Percentiles rank a stretch among this genome's conserved stretches.
These are phyloP conservation scores for Danionella cerebrum DNA, from an alignment of 2,113 vertebrate genomes.

Conservation along the genomic window DNA sequence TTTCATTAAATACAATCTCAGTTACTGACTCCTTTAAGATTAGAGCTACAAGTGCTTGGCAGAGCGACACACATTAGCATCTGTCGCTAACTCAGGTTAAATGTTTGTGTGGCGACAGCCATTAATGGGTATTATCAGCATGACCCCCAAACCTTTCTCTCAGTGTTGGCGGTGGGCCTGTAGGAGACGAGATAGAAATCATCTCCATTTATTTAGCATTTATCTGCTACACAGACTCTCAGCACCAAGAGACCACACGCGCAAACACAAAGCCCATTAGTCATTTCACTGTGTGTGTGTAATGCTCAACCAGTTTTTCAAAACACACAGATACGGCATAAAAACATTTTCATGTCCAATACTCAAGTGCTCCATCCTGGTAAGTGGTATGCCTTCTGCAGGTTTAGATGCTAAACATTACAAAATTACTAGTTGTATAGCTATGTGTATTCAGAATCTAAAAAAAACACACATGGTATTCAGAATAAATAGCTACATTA, in stretches of 20 bases:
- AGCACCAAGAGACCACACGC: conserved; percentile 27
- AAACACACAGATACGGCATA: conserved; percentile 27
- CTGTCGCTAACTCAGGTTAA: conserved; percentile 10
- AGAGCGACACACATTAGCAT: conserved; percentile 44
- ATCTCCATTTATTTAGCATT: conserved; percentile 37
- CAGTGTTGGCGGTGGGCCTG: conserved; percentile 22
- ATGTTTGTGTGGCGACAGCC: conserved; percentile 38
- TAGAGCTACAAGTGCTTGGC: conserved; percentile 30
- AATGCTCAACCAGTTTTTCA: conserved; percentile 23
- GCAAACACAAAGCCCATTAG: conserved; percentile 7
- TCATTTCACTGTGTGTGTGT: conserved; percentile 27
- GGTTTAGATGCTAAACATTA: no score
- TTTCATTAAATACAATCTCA: not conserved
- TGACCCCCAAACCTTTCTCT: conserved; percentile 35
- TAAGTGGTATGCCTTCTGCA: no score
- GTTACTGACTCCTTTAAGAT: not conserved
- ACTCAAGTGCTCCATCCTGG: not conserved
- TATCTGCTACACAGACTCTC: conserved; percentile 28
- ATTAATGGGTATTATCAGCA: conserved; percentile 55
- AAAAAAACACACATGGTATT: no score
- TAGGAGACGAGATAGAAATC: conserved; percentile 37
- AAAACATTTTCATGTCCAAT: not conserved
- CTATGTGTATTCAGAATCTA: no score
- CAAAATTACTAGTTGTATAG: no score
- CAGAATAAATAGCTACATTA: no score